Evolutionary conservation across 64 coral and sea anemone species (phyloP).

Genomic region (Anthopleura sola): DNA sequence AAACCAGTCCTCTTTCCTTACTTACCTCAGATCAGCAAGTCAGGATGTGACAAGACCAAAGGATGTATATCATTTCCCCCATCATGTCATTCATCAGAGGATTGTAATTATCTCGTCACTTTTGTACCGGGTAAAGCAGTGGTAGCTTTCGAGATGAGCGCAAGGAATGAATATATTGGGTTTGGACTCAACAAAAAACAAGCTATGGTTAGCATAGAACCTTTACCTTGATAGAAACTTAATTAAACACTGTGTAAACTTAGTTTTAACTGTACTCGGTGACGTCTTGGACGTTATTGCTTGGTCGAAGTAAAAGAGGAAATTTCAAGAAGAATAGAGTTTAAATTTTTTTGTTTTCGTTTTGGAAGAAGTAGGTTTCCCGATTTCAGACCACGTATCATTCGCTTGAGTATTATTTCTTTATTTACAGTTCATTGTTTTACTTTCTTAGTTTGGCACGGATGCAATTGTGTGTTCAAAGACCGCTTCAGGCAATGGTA

Average conservation of each 20-base stretch:
- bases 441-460: not conserved
- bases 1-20: not conserved
- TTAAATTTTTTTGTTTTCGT: too few relatives aligned
- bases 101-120: constrained; percentile 61
- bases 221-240: too few relatives aligned
- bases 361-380: too few relatives aligned
- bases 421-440: not conserved
- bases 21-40: constrained; percentile 42
- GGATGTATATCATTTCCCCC: constrained; percentile 51
- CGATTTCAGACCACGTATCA: not conserved
- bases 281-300: not conserved
- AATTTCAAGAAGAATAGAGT: too few relatives aligned
- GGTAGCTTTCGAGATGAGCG: constrained; percentile 62
- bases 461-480: constrained; percentile 15
- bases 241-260: too few relatives aligned
- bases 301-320: not conserved
- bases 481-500: not conserved
- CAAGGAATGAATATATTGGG: constrained; percentile 40
- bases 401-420: not conserved
- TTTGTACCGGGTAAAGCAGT: constrained; percentile 14
- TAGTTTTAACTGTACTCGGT: too few relatives aligned
- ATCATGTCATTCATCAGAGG: constrained; percentile 20
- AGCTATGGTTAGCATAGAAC: constrained; percentile 26
- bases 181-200: constrained; percentile 47
- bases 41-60: constrained; percentile 44